phyloP scores from a whole-genome alignment of 2,113 vertebrate species.

The Gorsachius goisagi region DNA sequence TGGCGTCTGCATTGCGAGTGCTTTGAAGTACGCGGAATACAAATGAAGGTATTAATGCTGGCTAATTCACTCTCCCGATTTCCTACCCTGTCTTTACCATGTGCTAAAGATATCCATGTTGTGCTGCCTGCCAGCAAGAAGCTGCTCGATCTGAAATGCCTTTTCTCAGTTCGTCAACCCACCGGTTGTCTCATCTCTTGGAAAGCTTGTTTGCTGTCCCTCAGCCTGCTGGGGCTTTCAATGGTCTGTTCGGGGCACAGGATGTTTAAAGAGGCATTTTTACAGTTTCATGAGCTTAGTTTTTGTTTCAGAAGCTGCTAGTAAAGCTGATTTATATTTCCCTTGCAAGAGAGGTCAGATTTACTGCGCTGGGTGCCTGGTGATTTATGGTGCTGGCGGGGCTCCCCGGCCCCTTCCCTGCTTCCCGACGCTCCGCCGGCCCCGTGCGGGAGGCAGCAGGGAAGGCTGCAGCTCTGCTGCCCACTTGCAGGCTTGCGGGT shows the following conservation, averaged over 20 bases:
- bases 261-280: constrained; percentile 41
- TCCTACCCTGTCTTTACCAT: background rate
- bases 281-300: background rate
- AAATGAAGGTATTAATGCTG: background rate
- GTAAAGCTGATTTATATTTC: constrained; percentile 52
- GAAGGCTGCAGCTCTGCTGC: background rate
- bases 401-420: background rate
- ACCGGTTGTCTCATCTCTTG: background rate
- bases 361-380: background rate
- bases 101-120: background rate
- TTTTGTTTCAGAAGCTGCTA: constrained; percentile 54
- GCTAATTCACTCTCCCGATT: background rate
- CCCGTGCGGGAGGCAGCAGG: fast-evolving
- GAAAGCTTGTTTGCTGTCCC: background rate
- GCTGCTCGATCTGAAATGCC: background rate
- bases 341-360: background rate
- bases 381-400: background rate
- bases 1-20: background rate
- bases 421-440: background rate
- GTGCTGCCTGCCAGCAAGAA: background rate
- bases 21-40: constrained; percentile 4
- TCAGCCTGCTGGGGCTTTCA: background rate
- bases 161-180: background rate
- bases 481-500: fast-evolving
- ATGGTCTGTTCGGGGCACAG: background rate